Evolutionary conservation across 2,797 vertebrate species (phyloP).

Genomic region (Holocentrus rufus): DNA sequence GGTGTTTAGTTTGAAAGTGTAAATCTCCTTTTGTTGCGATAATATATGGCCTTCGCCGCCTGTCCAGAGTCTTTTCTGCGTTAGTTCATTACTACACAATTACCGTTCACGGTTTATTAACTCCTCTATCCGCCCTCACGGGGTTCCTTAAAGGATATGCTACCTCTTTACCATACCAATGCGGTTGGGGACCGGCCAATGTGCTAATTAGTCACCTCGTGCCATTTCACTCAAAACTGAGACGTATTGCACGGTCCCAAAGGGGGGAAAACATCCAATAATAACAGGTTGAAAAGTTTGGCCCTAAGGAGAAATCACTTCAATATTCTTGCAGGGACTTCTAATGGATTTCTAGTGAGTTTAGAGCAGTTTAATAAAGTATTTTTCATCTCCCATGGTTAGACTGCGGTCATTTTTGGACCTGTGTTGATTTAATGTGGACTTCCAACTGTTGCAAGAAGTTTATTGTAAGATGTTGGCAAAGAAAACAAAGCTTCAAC

Average conservation of each 20-base stretch:
- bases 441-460: background rate
- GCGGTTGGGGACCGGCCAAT: constrained; percentile 88
- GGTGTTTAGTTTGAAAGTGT: constrained; percentile 99
- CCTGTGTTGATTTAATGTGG: no score
- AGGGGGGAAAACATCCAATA: constrained; percentile 57
- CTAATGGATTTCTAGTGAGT: background rate
- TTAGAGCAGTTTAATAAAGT: background rate
- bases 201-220: constrained; percentile 98
- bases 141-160: constrained; percentile 85
- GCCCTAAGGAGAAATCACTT: constrained; percentile 12
- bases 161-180: constrained; percentile 94
- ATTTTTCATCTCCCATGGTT: background rate
- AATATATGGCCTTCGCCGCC: constrained; percentile 99
- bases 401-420: background rate
- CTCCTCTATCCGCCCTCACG: constrained; percentile 92
- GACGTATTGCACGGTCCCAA: constrained; percentile 74
- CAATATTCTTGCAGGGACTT: constrained; percentile 5
- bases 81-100: constrained; percentile 99
- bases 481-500: background rate
- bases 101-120: constrained; percentile 99
- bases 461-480: background rate
- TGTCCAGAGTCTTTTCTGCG: constrained; percentile 97
- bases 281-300: constrained; percentile 36
- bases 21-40: constrained; percentile 97
- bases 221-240: constrained; percentile 87